Base-by-base conservation (phyloP, 2,113 vertebrate species). In the Tapirus terrestris region DNA sequence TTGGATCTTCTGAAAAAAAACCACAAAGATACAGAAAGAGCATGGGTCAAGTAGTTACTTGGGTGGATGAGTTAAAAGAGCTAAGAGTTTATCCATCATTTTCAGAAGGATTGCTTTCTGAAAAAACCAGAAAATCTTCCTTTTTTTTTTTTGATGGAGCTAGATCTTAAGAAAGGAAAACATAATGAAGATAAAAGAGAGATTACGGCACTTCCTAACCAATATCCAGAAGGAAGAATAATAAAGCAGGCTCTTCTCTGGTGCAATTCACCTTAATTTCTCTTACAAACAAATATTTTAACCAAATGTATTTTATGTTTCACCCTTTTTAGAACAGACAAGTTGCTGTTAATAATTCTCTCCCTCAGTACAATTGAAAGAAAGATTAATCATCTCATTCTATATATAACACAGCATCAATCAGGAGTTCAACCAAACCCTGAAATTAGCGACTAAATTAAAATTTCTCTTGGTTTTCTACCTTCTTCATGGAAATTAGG, bases 401-500 rank as follows among this genome's bases (percentile, higher is more conserved):
- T 68, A 58, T 92, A 82, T 73, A 83, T 76, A 70, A 25, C 81
- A 82, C 17, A 43, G 48, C 53, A 79, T 89, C 91, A 79, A 67
- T 67, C 63, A 43, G 83, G 31, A 79, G 13, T 83, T 92, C 20
- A 80, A 96, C 84, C 81, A 93, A 88, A 97, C 79, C 21, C 81
- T 93, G 75, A 93, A 96, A 94, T 97, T 93, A 95, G 77, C 27
- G 60, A 29, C 67, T 23, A 68, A 88, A 85, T 95, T 93, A 93
- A 80, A 84, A 68, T 83, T 91, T 93, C 29, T 80, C 82, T 60
- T 90, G 17, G 45, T 85, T 88, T 93, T 72, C 36, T 65, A 81
- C 89, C 68, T 93, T 96, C 89, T 27, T 80, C 9, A 85, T 76
- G 82, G 65, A 89, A 91, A 96, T 68, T 75, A 94, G 76, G 6